A percentile compares a stretch with the other conserved stretches of the same genome.
These are phyloP conservation scores for Trachymyrmex cornetzi DNA, from an alignment of 1,140 invertebrate species.

Conservation along the genomic window DNA sequence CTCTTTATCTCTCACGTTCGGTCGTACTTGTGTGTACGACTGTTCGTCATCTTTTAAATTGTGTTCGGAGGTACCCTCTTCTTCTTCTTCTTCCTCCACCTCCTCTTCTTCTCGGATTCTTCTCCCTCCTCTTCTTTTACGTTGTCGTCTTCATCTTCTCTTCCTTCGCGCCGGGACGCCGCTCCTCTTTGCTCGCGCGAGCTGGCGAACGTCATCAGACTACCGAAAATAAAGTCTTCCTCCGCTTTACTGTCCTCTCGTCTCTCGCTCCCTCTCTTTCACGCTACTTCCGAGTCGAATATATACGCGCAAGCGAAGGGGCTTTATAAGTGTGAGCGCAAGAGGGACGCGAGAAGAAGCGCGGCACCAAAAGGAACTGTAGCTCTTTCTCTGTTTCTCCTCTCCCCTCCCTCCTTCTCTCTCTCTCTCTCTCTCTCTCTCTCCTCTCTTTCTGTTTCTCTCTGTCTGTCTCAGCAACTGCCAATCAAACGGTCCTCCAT, in stretches of 20 bases:
- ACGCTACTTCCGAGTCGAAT: conserved; percentile 68
- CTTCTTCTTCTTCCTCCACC: conserved; percentile 44
- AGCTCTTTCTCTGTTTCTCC: neutral
- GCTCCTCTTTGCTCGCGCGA: conserved; percentile 57
- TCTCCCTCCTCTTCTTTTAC: conserved; percentile 53
- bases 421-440: conserved; percentile 24
- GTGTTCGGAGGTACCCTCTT: conserved; percentile 43
- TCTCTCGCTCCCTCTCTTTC: conserved; percentile 58
- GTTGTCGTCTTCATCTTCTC: conserved; percentile 63
- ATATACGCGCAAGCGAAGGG: conserved; percentile 56
- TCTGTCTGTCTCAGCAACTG: conserved; percentile 70
- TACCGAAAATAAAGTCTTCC: conserved; percentile 75
- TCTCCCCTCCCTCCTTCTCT: neutral
- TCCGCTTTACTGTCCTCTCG: conserved; percentile 59
- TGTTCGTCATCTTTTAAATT: conserved; percentile 68
- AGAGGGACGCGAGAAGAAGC: conserved; percentile 57
- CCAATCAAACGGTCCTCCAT: conserved; percentile 73
- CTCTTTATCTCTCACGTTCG: conserved; percentile 62
- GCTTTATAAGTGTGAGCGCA: conserved; percentile 63
- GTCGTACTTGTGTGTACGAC: conserved; percentile 41
- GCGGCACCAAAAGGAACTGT: conserved; percentile 50
- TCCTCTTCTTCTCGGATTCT: conserved; percentile 28
- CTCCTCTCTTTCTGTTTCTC: neutral
- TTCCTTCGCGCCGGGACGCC: conserved; percentile 48
- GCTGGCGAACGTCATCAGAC: conserved; percentile 70